Base-by-base conservation (phyloP, 2,888 invertebrate species). In the Theretra japonica region DNA sequence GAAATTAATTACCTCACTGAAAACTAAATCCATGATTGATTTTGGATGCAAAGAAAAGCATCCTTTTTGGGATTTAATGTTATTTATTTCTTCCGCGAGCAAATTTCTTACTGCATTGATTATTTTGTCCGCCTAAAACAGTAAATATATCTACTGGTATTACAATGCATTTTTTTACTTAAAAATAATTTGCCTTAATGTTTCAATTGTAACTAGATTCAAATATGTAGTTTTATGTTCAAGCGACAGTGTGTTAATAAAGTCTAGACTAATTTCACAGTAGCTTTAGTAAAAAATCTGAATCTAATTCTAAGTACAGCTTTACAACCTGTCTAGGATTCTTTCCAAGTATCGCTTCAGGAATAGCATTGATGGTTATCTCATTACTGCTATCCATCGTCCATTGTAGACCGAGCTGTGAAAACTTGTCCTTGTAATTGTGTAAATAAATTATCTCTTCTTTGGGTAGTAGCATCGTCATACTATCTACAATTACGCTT, bases 321-420 rank as follows among this genome's bases (percentile, higher is more conserved):
- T n/a, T n/a, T n/a, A n/a, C n/a, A 90, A 96, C 95, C 89, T 95
- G 93, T 85, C 94, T 95, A 68, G 88, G 87, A 80, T 94, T 90
- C 87, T 95, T 95, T 53, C 95, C 95, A 53, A 94, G 84, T 74
- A 97, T 92, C 78, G 96, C 97, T 75, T 94, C 86, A n/a, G 97
- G 97, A 75, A 96, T 95, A 71, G 93, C 85, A 73, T 82, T 88
- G 72, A 97, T 82, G 17, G 86, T 84, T 41, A 96, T 81, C 74
- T 89, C 88, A 69, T 84, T 83, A 25, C 91, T 83, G 72, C 87
- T 87, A n/a, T 87, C 65, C 76, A 91, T 85, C 72, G 82, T 89
- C 87, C 96, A 95, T 53, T 86, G 82, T 28, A 97, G 82, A 21
- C 97, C 97, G 70, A 96, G 90, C 79, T 92, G 94, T 70, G 82